Evolutionary conservation across 2,113 vertebrate genomes (phyloP).

Genomic region (Pogona vitticeps): DNA sequence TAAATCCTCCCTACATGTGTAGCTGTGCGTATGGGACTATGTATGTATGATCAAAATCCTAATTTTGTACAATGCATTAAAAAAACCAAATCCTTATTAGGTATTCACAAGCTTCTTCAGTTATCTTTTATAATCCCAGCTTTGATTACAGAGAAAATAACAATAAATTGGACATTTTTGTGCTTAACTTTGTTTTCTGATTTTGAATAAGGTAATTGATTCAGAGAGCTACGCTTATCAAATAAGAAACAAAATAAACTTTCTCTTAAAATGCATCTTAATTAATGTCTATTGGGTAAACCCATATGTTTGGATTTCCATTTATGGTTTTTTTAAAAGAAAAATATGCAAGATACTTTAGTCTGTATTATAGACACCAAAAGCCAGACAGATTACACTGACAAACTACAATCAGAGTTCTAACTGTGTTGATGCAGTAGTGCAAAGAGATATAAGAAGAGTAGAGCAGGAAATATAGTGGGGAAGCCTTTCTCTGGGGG

Average conservation of each 20-base stretch:
- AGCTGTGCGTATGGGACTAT: background rate
- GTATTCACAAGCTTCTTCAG: background rate
- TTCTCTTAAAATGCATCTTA: background rate
- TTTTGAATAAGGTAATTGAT: background rate
- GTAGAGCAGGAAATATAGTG: background rate
- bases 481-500: background rate
- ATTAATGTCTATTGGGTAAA: background rate
- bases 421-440: no score
- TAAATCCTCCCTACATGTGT: background rate
- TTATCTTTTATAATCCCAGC: background rate
- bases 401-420: background rate
- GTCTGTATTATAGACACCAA: background rate
- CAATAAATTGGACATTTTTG: background rate
- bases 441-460: background rate
- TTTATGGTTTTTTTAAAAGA: background rate
- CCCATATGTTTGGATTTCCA: background rate
- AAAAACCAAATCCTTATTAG: background rate
- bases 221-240: background rate
- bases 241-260: background rate
- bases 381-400: background rate
- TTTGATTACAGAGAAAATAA: constrained; percentile 1
- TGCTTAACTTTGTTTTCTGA: background rate
- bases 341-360: background rate
- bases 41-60: background rate
- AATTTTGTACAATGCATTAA: background rate